Evolutionary conservation across 2,113 vertebrate genomes (phyloP).

Genomic region (Protomyctophum bolini): DNA sequence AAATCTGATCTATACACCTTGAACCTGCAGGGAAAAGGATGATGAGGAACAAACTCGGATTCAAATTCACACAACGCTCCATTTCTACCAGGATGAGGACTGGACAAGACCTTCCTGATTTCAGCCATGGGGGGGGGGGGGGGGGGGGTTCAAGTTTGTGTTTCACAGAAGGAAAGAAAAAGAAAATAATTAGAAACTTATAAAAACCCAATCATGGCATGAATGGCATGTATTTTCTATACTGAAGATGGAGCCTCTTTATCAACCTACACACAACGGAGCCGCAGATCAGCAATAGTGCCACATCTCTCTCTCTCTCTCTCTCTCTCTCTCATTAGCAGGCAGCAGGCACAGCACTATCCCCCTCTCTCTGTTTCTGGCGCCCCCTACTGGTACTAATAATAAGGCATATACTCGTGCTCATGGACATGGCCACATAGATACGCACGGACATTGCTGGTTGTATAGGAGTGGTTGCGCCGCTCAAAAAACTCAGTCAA

Average conservation of each 20-base stretch:
- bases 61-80: background rate
- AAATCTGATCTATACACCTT: conserved; percentile 5
- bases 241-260: background rate
- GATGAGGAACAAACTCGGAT: background rate
- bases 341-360: too few species aligned
- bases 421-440: too few species aligned
- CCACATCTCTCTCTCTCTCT: too few species aligned
- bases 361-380: too few species aligned
- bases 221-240: background rate
- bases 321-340: too few species aligned
- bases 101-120: background rate
- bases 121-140: too few species aligned
- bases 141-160: background rate
- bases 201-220: background rate
- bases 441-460: too few species aligned
- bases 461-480: too few species aligned
- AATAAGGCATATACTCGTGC: too few species aligned
- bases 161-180: background rate
- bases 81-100: background rate
- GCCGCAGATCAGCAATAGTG: background rate
- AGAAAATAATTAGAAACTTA: background rate
- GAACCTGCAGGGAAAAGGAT: conserved; percentile 17
- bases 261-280: background rate
- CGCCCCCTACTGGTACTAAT: too few species aligned
- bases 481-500: background rate